Conservation (phyloP, 2,888 invertebrate genomes). For the Athrips mouffetella region DNA sequence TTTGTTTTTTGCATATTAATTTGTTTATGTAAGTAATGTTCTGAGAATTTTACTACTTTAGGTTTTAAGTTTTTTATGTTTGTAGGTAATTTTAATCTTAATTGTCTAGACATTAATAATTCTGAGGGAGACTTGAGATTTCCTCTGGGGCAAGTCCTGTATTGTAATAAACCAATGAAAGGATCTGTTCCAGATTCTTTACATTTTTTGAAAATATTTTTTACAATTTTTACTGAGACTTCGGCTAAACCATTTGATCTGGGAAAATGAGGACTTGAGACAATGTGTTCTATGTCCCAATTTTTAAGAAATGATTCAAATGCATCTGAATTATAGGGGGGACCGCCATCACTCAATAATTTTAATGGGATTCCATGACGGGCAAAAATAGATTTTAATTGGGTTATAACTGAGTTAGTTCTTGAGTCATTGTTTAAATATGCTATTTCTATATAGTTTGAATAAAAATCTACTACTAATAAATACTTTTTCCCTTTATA, state of each 20-base stretch:
- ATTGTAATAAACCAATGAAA: slow-evolving; percentile 18
- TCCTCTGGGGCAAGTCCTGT: slow-evolving; percentile 15
- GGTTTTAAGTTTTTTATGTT: slow-evolving; percentile 13
- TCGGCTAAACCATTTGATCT: slow-evolving; percentile 18
- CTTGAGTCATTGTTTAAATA: no score
- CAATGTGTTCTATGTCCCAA: slow-evolving; percentile 17
- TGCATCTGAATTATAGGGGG: no score
- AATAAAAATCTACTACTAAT: no score
- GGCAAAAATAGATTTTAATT: no score
- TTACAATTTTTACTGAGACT: no score
- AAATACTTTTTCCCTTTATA: no score
- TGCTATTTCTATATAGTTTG: no score
- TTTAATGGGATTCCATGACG: no score
- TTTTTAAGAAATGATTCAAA: slow-evolving; percentile 5
- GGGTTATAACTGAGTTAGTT: no score
- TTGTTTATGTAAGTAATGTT: no score
- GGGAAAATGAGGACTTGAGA: slow-evolving; percentile 17
- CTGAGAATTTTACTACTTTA: slow-evolving; percentile 16
- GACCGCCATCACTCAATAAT: no score
- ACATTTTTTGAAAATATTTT: slow-evolving; percentile 22
- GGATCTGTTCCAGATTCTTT: slow-evolving; percentile 17
- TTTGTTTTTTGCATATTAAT: no score
- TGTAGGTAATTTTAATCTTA: slow-evolving; percentile 19
- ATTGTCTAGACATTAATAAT: slow-evolving; percentile 19
- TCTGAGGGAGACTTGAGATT: slow-evolving; percentile 17